Percentiles rank a stretch among this genome's conserved stretches.
Evolutionary conservation across 1,140 invertebrate species (phyloP).

Genomic region (Bombus consobrinus): DNA sequence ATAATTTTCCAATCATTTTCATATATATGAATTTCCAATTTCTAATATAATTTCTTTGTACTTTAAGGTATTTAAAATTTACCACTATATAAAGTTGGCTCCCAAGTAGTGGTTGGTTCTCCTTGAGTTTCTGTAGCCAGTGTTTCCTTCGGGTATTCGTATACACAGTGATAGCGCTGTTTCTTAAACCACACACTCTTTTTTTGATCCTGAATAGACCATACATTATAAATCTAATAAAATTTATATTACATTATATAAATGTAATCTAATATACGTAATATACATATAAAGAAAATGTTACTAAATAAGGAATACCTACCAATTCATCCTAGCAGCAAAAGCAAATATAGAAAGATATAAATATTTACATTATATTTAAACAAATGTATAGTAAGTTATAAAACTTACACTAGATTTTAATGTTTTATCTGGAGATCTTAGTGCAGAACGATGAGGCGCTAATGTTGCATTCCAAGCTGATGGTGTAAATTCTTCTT

Average conservation of each 20-base stretch:
- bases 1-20: not conserved
- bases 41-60: not conserved
- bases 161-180: constrained; percentile 91
- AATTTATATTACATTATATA: constrained; percentile 20
- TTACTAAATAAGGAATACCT: constrained; percentile 70
- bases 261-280: constrained; percentile 41
- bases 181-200: constrained; percentile 91
- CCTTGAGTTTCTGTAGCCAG: constrained; percentile 68
- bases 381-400: constrained; percentile 16
- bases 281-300: not conserved
- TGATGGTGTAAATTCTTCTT: constrained; percentile 84
- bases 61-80: not conserved
- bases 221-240: constrained; percentile 35
- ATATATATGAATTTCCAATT: not conserved
- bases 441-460: constrained; percentile 83
- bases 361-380: constrained; percentile 33
- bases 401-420: constrained; percentile 77
- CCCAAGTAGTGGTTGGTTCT: constrained; percentile 74
- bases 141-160: constrained; percentile 90
- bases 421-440: constrained; percentile 82
- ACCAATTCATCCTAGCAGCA: constrained; percentile 80
- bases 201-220: constrained; percentile 81
- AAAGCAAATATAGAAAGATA: constrained; percentile 59
- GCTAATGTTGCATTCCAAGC: constrained; percentile 84
- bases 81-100: constrained; percentile 78